Evolutionary conservation across 2,113 vertebrate genomes (phyloP), one percentile per base, ranked within the genome.

Genomic region (Grus americana): DNA sequence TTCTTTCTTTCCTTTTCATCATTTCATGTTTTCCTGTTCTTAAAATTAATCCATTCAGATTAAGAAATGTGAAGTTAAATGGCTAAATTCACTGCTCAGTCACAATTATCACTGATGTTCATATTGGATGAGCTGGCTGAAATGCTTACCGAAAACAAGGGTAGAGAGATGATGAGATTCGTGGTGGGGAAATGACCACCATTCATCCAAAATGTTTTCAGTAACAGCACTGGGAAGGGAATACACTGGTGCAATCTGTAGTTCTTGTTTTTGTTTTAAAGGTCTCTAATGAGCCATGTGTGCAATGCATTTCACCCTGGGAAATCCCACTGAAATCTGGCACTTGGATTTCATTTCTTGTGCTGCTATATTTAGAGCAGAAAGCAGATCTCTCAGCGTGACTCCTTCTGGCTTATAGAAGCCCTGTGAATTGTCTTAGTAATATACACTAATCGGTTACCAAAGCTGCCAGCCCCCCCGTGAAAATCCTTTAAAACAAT

Each of bases 321-420:
- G 94, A 97, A 97, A 96, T 95, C 97, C 96, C 97, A 94, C 87
- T 95, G 93, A 97, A 97, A 96, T 95, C 93, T 96, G 96, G 84
- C 91, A 29, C 94, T 95, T 70, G 71, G 29, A 17, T 97, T 95
- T 95, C 81, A 74, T 92, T 95, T 93, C 95, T 95, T 50, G 10
- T 4, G 4, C 84, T 90, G 71, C 94, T 97, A 97, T 95, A 95
- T 97, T 96, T 94, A 94, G 95, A 88, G 81, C 79, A 86, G 93
- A 88, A 96, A 96, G 89, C 97, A 95, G 89, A 97, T 97, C 90
- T 97, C 96, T 74, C 93, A 83, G 89, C 10, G 2, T 95, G 97
- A 79, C 63, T 95, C 93, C 93, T 97, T 82, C 94, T 96, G 96
- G 74, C 93, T 95, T 95, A 67, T 47, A 86, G 95, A 85, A 97